A percentile compares a stretch with the other conserved stretches of the same genome.
Conservation (phyloP, 2,797 vertebrate species). For the Coccyzus lansbergi region DNA sequence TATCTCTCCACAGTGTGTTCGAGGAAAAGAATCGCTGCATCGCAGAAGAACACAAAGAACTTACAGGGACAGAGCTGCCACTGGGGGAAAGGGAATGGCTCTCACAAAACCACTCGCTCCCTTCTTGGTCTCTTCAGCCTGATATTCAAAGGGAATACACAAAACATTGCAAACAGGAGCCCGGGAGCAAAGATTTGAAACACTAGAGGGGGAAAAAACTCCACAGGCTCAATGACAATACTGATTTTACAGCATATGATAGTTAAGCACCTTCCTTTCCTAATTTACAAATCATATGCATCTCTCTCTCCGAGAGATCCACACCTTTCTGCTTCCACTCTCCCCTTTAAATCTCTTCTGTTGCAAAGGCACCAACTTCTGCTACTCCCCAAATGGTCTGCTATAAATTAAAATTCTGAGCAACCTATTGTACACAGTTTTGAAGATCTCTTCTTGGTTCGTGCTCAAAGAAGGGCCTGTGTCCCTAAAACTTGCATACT, state of each 20-base stretch:
- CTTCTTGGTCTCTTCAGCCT: background rate
- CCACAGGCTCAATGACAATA: background rate
- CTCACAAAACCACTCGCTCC: background rate
- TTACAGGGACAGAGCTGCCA: background rate
- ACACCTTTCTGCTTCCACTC: background rate
- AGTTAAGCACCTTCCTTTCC: background rate
- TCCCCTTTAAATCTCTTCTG: background rate
- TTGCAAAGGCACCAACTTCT: background rate
- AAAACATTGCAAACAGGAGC: background rate
- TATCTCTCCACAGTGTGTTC: background rate
- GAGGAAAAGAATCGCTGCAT: background rate
- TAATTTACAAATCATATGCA: background rate
- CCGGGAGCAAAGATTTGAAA: accelerated
- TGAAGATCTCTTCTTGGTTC: background rate
- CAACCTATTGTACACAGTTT: background rate
- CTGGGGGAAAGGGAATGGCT: background rate
- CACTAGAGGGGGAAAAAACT: background rate
- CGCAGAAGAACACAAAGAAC: background rate
- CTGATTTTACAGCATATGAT: background rate
- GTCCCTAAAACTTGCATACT: background rate
- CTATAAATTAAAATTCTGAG: background rate
- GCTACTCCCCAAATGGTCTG: background rate
- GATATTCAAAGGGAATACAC: background rate
- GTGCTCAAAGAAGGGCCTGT: background rate
- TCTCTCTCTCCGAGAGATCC: background rate